Evolutionary conservation across 1,140 invertebrate genomes (phyloP).

Genomic region (Aphelinus atriplicis): DNA sequence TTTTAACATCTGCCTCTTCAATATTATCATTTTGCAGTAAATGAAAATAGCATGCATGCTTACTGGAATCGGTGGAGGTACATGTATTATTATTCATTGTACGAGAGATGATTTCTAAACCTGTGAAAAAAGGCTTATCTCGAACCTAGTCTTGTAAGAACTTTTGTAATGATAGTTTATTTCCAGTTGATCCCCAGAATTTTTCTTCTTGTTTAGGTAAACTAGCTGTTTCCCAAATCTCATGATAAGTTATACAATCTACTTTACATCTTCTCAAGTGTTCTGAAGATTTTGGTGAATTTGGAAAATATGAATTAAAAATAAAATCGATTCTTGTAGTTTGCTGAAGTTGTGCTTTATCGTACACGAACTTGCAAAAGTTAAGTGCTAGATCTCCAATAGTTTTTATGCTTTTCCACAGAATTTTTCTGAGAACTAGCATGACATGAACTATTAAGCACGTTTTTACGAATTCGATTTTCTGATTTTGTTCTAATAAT

Average conservation of each 20-base stretch:
- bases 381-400: background rate
- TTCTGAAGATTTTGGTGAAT: conserved; percentile 22
- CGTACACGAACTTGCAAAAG: background rate
- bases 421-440: background rate
- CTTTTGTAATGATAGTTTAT: conserved; percentile 3
- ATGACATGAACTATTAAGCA: conserved; percentile 7
- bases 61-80: too few species aligned
- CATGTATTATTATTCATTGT: background rate
- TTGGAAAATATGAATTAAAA: conserved; percentile 25
- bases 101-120: background rate
- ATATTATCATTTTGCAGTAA: background rate
- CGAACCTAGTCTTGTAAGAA: background rate
- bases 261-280: conserved; percentile 2
- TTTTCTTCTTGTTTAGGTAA: conserved; percentile 12
- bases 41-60: background rate
- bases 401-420: background rate
- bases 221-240: background rate
- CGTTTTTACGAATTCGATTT: background rate
- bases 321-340: conserved; percentile 33
- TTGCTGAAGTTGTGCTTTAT: background rate
- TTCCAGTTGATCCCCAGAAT: conserved; percentile 6
- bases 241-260: background rate
- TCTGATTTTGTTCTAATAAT: background rate
- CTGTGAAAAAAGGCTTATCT: background rate
- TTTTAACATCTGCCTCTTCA: conserved; percentile 22